Evolutionary conservation across 2,797 vertebrate genomes (phyloP).

Genomic region (Danio choprae): DNA sequence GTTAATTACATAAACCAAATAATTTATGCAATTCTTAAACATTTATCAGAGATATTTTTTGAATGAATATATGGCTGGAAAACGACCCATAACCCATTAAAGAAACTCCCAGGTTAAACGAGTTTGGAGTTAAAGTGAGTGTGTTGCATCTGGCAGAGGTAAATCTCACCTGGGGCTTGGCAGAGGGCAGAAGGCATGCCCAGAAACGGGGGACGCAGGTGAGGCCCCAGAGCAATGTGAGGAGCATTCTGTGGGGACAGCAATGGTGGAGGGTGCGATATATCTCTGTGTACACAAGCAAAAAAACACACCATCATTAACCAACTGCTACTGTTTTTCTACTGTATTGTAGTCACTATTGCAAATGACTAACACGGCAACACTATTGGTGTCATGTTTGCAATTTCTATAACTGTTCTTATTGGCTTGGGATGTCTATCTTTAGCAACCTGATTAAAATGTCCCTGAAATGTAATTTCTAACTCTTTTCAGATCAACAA

Average conservation of each 20-base stretch:
- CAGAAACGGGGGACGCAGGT: constrained; percentile 92
- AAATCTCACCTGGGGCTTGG: constrained; percentile 91
- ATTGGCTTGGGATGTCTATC: neutral
- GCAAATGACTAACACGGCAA: neutral
- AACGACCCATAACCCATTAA: constrained; percentile 1
- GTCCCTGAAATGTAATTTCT: neutral
- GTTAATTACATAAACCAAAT: too few species aligned
- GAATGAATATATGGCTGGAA: neutral
- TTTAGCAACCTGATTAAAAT: constrained; percentile 3
- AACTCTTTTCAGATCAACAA: neutral
- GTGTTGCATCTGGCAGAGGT: constrained; percentile 4
- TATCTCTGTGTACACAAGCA: constrained; percentile 75
- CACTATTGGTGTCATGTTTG: neutral
- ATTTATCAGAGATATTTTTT: neutral
- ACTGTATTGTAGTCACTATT: neutral
- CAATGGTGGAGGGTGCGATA: constrained; percentile 90
- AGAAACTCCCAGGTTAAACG: neutral
- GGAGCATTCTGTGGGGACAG: constrained; percentile 92
- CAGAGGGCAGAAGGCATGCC: constrained; percentile 94
- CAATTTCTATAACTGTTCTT: constrained; percentile 1
- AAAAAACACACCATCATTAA: constrained; percentile 27
- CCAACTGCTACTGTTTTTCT: constrained; percentile 19
- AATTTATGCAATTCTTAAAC: too few species aligned
- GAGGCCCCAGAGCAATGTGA: constrained; percentile 92
- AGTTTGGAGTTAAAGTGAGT: neutral